Base-by-base conservation (phyloP, 2,888 invertebrate genomes). In the Epistrophe grossulariae region DNA sequence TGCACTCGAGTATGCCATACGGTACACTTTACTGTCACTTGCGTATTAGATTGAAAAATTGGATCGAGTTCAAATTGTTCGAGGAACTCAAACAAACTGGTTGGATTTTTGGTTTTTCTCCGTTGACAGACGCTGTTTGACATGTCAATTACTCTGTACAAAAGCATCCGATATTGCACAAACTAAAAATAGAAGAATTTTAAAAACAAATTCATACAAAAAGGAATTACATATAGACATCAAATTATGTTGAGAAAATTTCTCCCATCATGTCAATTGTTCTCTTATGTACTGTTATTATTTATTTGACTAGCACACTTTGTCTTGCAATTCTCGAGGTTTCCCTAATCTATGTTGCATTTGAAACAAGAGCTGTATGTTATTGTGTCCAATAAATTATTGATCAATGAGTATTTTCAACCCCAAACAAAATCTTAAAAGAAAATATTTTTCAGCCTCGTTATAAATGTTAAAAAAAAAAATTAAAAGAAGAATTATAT, bases 311-410 rank as follows among this genome's bases (percentile, higher is more conserved):
- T 62, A 62, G 43, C 76, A 73, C 80, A 62, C 57, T 59, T 19
- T 72, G 72, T 31, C 24, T 62, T 45, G 35, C 7, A 74, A 35
- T 71, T 71, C 15, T 19, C 45, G 45, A 35, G 19, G 50, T 50
- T 13, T 35, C 45, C 57, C 43, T 68, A 60, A 24, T 24, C 24
- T 24, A n/a, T 17, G 45, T 31, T 77, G 70, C 24, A 57, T 59
- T 19, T 17, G 9, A 35, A 62, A 55, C 2, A 38, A 50, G 35
- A 62, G 19, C 19, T 60, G 7, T 10, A 50, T 78, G 68, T 78
- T 60, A 68, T 68, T 83, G 72, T 82, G 57, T 57, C 71, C 55
- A 74, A 52, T 40, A n/a, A 71, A 74, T 35, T 13, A 43, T 31
- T 17, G 4, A 77, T 72, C n/a, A 74, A 78, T 52, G 59, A 59